A percentile compares a stretch with the other conserved stretches of the same genome.
These are phyloP conservation scores for Chymomyza procnemis DNA, from an alignment of 2,888 invertebrate species.

Conservation along the genomic window DNA sequence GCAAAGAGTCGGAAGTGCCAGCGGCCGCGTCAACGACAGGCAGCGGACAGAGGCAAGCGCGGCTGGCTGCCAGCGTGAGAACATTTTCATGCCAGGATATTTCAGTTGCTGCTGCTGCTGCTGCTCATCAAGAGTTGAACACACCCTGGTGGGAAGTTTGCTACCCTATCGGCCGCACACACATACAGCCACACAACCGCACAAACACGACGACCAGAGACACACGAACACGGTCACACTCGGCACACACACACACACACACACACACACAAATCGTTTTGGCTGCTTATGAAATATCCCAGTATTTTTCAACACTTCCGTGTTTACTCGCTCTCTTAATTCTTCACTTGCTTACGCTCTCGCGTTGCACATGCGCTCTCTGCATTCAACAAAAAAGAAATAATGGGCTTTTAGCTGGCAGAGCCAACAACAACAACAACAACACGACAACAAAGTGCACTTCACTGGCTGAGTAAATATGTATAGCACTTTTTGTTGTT, in stretches of 20 bases:
- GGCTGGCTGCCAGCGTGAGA: slow-evolving; percentile 61
- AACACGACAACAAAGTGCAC: slow-evolving; percentile 48
- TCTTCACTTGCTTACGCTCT: neutral
- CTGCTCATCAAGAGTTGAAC: slow-evolving; percentile 70
- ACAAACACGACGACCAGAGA: slow-evolving; percentile 4
- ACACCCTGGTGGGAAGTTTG: slow-evolving; percentile 72
- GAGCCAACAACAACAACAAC: slow-evolving; percentile 3
- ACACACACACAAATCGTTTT: slow-evolving; percentile 20
- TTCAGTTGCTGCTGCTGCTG: slow-evolving; percentile 61
- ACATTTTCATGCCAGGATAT: slow-evolving; percentile 68
- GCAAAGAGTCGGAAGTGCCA: slow-evolving; percentile 14
- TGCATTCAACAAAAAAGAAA: slow-evolving; percentile 42
- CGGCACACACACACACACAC: slow-evolving; percentile 7
- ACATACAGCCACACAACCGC: slow-evolving; percentile 12
- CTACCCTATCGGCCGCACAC: slow-evolving; percentile 53
- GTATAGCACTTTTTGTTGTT: slow-evolving; percentile 30
- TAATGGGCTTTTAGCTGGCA: slow-evolving; percentile 51
- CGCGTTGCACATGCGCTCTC: slow-evolving; percentile 43
- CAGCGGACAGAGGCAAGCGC: slow-evolving; percentile 6
- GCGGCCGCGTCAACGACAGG: slow-evolving; percentile 5
- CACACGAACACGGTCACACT: slow-evolving; percentile 8
- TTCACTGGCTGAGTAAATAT: slow-evolving; percentile 56
- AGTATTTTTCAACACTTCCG: slow-evolving; percentile 60
- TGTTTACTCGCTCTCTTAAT: slow-evolving; percentile 9
- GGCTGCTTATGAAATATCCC: slow-evolving; percentile 64